Percentiles rank a stretch among this genome's conserved stretches.
These are phyloP conservation scores for Apostichopus californicus DNA, from an alignment of 35 echinoderm and acorn worm species.

Conservation along the genomic window DNA sequence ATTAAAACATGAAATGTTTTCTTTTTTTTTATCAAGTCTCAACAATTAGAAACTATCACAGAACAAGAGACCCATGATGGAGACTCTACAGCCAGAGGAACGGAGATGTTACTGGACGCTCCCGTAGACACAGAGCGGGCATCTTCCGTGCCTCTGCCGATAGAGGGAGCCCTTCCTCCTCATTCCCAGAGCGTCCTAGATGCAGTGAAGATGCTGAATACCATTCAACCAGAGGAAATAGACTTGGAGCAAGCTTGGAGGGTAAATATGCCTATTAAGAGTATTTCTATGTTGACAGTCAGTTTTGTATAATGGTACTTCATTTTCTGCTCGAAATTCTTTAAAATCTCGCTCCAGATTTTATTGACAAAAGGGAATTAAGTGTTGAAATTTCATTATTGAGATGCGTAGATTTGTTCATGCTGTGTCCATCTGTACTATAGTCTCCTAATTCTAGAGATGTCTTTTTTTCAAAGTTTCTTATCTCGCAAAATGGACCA, in stretches of 20 bases:
- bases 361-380: too few species aligned
- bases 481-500: too few species aligned
- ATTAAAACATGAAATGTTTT: neutral
- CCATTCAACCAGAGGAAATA: constrained; percentile 45
- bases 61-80: constrained; percentile 22
- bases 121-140: neutral
- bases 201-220: constrained; percentile 7
- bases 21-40: neutral
- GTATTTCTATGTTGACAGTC: too few species aligned
- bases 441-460: too few species aligned
- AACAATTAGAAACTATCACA: constrained; percentile 37
- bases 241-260: constrained; percentile 78
- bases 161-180: neutral
- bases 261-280: constrained; percentile 29
- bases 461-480: too few species aligned
- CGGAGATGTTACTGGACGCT: constrained; percentile 14
- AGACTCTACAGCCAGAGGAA: neutral
- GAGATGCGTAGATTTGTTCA: too few species aligned
- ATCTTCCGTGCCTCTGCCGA: neutral
- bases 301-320: too few species aligned
- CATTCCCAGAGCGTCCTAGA: constrained; percentile 1
- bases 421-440: too few species aligned
- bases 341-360: too few species aligned
- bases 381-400: too few species aligned
- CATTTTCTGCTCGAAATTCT: too few species aligned